Conservation (phyloP, 2,888 invertebrate genomes). For the Busseola fusca region DNA sequence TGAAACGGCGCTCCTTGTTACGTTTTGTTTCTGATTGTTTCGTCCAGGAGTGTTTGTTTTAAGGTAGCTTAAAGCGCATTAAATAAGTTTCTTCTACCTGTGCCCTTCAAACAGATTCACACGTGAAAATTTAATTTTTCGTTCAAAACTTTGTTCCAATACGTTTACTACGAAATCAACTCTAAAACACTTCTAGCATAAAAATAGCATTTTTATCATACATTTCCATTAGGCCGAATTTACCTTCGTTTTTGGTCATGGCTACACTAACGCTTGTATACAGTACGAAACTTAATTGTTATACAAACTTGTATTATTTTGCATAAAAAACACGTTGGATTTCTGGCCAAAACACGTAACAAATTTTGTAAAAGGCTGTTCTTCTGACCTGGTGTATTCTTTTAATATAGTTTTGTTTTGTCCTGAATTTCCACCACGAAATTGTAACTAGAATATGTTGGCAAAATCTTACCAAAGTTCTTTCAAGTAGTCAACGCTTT, state of each 20-base stretch:
- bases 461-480: neutral
- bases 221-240: neutral
- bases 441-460: neutral
- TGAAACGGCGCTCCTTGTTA: neutral
- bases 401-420: neutral
- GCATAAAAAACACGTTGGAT: neutral
- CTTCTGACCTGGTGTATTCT: neutral
- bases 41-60: neutral
- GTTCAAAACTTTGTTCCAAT: neutral
- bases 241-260: neutral
- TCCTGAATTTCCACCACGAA: neutral
- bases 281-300: neutral
- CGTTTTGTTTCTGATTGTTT: neutral
- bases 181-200: neutral
- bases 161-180: no score
- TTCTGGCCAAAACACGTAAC: neutral
- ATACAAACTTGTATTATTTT: neutral
- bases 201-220: neutral
- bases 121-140: neutral
- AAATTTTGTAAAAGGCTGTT: neutral
- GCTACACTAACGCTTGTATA: neutral
- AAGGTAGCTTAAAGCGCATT: neutral
- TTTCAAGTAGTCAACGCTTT: neutral
- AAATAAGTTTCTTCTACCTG: neutral
- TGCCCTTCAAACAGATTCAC: neutral